Evolutionary conservation across 2,113 vertebrate species (phyloP).

Genomic region (Pelecanoides urinatrix): DNA sequence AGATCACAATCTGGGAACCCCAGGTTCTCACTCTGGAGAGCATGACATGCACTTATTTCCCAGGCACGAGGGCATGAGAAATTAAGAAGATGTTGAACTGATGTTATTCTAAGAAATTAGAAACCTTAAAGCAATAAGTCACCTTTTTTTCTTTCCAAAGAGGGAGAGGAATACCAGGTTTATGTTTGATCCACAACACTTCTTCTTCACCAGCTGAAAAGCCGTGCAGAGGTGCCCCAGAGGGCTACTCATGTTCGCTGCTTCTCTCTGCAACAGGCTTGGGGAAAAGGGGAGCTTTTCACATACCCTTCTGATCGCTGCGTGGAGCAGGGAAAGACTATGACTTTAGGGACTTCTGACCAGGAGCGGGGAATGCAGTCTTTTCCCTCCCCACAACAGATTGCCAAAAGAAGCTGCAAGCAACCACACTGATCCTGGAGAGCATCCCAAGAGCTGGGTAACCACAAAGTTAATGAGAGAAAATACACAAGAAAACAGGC

Average conservation of each 20-base stretch:
- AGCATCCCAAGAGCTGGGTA: neutral
- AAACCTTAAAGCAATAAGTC: neutral
- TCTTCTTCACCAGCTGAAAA: neutral
- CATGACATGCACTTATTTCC: neutral
- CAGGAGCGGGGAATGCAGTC: neutral
- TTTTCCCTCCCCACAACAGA: neutral
- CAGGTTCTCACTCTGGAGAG: neutral
- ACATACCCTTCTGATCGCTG: neutral
- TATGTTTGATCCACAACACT: neutral
- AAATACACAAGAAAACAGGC: neutral
- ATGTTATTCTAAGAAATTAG: neutral
- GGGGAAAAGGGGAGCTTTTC: neutral
- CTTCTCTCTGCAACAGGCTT: neutral
- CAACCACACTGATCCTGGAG: neutral
- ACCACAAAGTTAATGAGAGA: conserved; percentile 12
- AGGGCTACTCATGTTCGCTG: neutral
- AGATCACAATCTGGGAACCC: neutral
- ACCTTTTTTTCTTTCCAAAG: neutral
- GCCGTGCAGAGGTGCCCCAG: neutral
- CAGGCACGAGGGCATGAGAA: neutral
- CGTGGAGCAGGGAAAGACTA: neutral
- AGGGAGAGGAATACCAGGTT: neutral
- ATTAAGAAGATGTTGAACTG: neutral
- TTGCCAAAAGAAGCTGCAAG: neutral
- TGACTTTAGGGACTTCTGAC: neutral